Base-by-base conservation (phyloP, 2,797 vertebrate species). In the Microctenopoma steveboyesi region DNA sequence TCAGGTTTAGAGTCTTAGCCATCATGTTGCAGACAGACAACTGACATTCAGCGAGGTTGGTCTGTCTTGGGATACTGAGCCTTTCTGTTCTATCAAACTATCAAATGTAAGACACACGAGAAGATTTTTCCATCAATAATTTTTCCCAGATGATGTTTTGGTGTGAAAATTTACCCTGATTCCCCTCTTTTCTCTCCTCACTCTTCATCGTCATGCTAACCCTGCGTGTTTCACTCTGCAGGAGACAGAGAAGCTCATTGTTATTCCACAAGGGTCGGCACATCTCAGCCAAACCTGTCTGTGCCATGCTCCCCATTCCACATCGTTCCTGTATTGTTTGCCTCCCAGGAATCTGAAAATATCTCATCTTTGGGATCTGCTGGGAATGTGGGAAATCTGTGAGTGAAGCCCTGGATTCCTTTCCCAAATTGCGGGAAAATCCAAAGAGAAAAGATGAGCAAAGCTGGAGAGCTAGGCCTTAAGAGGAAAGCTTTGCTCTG, bases 271-370 rank as follows among this genome's bases (percentile, higher is more conserved):
- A 86, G 88, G 86, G 88, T 89, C 69, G 88, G 87, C 86, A 80
- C 86, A 92, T 91, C 90, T 85, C 87, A 88, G 83, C 88, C 88
- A 88, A 92, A 91, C 91, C 86, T 91, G 81, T 86, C 87, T 83
- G 75, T 58, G 84, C 86, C 74, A 78, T 67, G 22, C 81, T 92
- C 86, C 76, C 91, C 84, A 89, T 85, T 90, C 84, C 85, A 83
- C 86, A 85, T 90, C 86, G 86, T 90, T 87, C 85, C 86, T 76
- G 82, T 75, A 84, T 88, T 89, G 87, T 91, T 85, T 81, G 81
- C 78, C 84, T 87, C 86, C 67, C 74, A 84, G 80, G 81, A 86
- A 91, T 89, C 79, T 28, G 10, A 69, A 86, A 78, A 88, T 82
- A 83, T 83, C 80, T 89, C 87, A 79, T 87, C 86, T 81, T 64